Conservation (phyloP, 2,797 vertebrate genomes). For the Nasua narica region DNA sequence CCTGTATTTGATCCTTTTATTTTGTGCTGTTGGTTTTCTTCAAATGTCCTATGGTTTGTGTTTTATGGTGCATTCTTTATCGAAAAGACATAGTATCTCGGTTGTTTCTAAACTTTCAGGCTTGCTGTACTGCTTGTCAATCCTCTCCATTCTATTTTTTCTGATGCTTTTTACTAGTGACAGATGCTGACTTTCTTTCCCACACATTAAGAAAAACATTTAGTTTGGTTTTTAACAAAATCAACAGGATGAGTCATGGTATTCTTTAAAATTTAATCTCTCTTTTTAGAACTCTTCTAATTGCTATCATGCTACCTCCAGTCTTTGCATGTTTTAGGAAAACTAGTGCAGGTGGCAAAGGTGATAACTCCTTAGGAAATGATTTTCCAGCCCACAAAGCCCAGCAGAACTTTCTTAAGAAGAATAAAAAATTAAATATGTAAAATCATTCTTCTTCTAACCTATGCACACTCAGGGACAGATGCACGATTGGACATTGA, state of each 20-base stretch:
- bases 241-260: conserved; percentile 3
- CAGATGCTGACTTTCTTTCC: background rate
- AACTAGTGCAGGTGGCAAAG: background rate
- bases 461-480: background rate
- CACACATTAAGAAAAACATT: background rate
- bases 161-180: background rate
- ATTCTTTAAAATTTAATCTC: background rate
- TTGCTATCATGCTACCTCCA: background rate
- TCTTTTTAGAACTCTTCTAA: background rate
- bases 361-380: background rate
- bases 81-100: background rate
- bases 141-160: background rate
- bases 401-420: background rate
- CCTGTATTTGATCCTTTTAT: background rate
- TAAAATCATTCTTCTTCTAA: background rate
- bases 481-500: background rate
- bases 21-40: background rate
- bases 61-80: background rate
- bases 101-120: background rate
- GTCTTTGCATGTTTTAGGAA: background rate
- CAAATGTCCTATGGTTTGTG: background rate
- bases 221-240: conserved; percentile 37
- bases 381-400: background rate
- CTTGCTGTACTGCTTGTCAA: background rate
- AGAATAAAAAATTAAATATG: background rate